A percentile compares a stretch with the other conserved stretches of the same genome.
Conservation (phyloP, 2,888 invertebrate genomes). For the Teinopalpus imperialis region DNA sequence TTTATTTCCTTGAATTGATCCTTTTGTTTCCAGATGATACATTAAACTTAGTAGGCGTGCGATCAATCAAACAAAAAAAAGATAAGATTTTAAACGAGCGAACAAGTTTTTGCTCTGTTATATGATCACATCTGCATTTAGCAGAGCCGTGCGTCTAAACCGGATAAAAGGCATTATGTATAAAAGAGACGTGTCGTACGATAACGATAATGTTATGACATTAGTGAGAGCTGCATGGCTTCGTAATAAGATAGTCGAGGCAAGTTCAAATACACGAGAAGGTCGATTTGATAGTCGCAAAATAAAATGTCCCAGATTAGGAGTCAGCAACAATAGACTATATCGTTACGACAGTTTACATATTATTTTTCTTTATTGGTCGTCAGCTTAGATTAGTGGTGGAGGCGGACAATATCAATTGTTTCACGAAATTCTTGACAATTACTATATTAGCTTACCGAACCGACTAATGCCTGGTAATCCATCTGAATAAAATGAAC, state of each 20-base stretch:
- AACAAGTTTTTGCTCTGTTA: constrained; percentile 5
- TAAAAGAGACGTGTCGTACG: constrained; percentile 32
- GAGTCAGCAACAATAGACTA: constrained; percentile 9
- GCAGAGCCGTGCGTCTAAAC: constrained; percentile 18
- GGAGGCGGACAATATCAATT: too few relatives aligned
- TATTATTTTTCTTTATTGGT: too few relatives aligned
- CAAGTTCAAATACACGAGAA: constrained; percentile 65
- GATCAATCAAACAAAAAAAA: constrained; percentile 17
- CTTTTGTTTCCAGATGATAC: constrained; percentile 6
- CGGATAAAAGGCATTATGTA: constrained; percentile 29
- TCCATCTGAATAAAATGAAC: too few relatives aligned
- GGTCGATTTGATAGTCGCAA: constrained; percentile 53
- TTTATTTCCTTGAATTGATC: not conserved
- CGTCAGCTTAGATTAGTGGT: too few relatives aligned
- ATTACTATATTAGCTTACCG: too few relatives aligned
- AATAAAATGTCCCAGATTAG: constrained; percentile 51
- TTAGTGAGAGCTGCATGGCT: constrained; percentile 40
- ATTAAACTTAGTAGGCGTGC: constrained; percentile 7
- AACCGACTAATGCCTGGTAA: too few relatives aligned
- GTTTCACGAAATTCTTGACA: too few relatives aligned
- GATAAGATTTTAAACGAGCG: constrained; percentile 5
- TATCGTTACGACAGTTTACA: too few relatives aligned
- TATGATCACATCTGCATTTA: constrained; percentile 14
- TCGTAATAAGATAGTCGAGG: constrained; percentile 40
- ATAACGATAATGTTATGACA: constrained; percentile 40